Conservation (phyloP, 2,888 invertebrate genomes). For the Sabellastarte sp. region DNA sequence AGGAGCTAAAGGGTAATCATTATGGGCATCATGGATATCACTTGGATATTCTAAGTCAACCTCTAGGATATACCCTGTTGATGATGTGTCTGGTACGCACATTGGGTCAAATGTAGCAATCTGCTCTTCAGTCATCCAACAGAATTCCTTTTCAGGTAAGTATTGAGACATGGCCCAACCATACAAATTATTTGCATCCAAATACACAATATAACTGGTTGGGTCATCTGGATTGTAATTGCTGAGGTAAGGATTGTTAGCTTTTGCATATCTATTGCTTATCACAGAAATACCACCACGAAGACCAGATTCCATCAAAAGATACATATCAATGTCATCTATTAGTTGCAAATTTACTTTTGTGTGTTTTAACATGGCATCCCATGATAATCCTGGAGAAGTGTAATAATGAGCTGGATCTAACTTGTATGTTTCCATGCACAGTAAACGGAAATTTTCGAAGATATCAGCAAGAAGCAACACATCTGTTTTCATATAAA, state of each 20-base stretch:
- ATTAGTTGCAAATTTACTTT: too few relatives aligned
- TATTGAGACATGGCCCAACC: background rate
- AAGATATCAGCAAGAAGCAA: conserved; percentile 10
- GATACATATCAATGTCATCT: too few relatives aligned
- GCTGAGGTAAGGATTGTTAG: too few relatives aligned
- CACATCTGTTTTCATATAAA: conserved; percentile 13
- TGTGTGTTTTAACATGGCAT: too few relatives aligned
- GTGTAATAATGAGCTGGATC: conserved; percentile 36
- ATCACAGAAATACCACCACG: too few relatives aligned
- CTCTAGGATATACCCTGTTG: background rate
- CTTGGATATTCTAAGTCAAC: background rate
- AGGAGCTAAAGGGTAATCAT: background rate
- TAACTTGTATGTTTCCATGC: conserved; percentile 30
- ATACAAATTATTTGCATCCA: background rate
- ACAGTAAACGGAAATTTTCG: conserved; percentile 24
- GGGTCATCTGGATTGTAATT: conserved; percentile 15
- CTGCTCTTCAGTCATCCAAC: background rate
- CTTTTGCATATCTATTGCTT: too few relatives aligned
- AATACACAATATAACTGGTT: background rate
- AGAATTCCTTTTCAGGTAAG: background rate
- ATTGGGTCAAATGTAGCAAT: background rate
- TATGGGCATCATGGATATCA: background rate
- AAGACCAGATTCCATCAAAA: too few relatives aligned
- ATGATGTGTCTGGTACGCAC: background rate
- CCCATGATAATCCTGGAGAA: too few relatives aligned